Evolutionary conservation across 1,140 invertebrate genomes (phyloP).

Genomic region (Drosophila simulans): DNA sequence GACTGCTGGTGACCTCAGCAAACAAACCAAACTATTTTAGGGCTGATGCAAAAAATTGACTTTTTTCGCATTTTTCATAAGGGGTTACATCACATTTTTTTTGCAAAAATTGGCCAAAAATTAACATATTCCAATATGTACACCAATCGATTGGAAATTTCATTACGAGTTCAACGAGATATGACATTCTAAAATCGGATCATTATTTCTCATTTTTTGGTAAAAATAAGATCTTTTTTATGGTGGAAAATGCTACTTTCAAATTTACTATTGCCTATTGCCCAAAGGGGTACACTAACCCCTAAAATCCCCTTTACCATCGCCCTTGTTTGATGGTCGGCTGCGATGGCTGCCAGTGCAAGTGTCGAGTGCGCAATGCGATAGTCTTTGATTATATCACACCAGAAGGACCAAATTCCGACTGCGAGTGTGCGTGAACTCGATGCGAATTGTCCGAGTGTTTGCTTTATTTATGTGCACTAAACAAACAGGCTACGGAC

Average conservation of each 20-base stretch:
- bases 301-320: background rate
- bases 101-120: background rate
- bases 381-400: slow-evolving; percentile 71
- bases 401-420: slow-evolving; percentile 34
- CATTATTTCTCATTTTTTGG: background rate
- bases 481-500: slow-evolving; percentile 67
- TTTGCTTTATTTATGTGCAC: slow-evolving; percentile 70
- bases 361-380: slow-evolving; percentile 45
- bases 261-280: too few species aligned
- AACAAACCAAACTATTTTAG: background rate
- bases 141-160: background rate
- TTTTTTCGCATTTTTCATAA: background rate
- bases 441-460: slow-evolving; percentile 33
- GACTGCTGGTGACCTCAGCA: background rate
- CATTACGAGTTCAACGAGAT: background rate
- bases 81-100: background rate
- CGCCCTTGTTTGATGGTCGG: slow-evolving; percentile 7
- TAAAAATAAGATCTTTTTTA: too few species aligned
- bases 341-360: slow-evolving; percentile 7
- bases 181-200: background rate
- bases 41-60: background rate
- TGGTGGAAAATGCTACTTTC: too few species aligned
- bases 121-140: background rate
- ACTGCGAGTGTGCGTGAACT: slow-evolving; percentile 11
- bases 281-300: too few species aligned